Percentiles rank a stretch among this genome's conserved stretches.
phyloP scores from a whole-genome alignment of 2,888 invertebrate species.

The Patella ulyssiponensis region DNA sequence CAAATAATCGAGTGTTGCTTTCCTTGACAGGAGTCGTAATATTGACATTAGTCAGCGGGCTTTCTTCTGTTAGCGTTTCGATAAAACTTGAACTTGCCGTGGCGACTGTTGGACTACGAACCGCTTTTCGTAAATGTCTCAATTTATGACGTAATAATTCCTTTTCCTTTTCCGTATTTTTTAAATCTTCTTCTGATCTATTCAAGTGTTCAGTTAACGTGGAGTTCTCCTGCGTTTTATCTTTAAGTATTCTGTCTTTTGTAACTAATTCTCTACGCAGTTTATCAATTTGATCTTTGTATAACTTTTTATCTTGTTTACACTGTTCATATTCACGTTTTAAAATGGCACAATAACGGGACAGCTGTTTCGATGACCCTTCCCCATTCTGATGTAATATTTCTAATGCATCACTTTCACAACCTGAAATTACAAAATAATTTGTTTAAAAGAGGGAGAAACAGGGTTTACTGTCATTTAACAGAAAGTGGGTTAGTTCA shows the following conservation, averaged over 20 bases:
- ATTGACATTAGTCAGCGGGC: slow-evolving; percentile 46
- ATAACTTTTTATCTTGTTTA: slow-evolving; percentile 52
- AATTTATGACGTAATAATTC: slow-evolving; percentile 46
- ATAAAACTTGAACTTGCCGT: slow-evolving; percentile 49
- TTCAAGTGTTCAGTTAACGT: slow-evolving; percentile 46
- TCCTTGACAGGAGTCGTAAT: slow-evolving; percentile 25
- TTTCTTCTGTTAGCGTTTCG: slow-evolving; percentile 49
- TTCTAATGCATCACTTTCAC: slow-evolving; percentile 55
- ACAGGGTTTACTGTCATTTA: neutral
- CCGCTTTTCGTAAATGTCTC: slow-evolving; percentile 39
- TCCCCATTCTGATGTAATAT: slow-evolving; percentile 51
- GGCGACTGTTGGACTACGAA: slow-evolving; percentile 42
- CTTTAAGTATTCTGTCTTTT: slow-evolving; percentile 43
- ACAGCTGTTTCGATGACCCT: slow-evolving; percentile 52
- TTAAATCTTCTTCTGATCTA: slow-evolving; percentile 58
- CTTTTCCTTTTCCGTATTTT: slow-evolving; percentile 49
- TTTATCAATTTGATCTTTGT: slow-evolving; percentile 54
- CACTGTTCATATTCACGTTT: slow-evolving; percentile 63
- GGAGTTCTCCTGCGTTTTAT: slow-evolving; percentile 40
- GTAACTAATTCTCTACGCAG: slow-evolving; percentile 44
- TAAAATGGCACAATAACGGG: slow-evolving; percentile 59
- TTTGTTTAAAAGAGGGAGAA: too few species aligned
- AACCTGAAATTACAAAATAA: slow-evolving; percentile 46
- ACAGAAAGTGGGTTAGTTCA: neutral
- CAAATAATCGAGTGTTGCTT: neutral